Conservation (phyloP, 2,113 vertebrate species). For the Istiophorus platypterus region DNA sequence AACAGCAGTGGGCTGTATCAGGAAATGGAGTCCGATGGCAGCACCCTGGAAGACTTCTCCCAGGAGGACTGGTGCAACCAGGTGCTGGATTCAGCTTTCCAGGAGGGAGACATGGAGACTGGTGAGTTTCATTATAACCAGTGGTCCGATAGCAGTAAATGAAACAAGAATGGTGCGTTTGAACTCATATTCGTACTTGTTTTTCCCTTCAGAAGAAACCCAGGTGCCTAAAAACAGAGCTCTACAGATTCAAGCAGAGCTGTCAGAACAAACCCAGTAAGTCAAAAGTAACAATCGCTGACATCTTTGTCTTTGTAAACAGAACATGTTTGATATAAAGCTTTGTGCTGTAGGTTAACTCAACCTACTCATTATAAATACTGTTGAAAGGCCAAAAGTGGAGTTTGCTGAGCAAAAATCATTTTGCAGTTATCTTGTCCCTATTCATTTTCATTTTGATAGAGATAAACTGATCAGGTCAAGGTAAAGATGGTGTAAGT, state of each 20-base stretch:
- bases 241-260: slow-evolving; percentile 91
- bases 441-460: background rate
- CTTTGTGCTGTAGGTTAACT: background rate
- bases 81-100: slow-evolving; percentile 94
- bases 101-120: slow-evolving; percentile 93
- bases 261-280: slow-evolving; percentile 94
- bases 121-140: slow-evolving; percentile 82
- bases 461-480: background rate
- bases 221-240: slow-evolving; percentile 91
- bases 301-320: background rate
- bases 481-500: background rate
- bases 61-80: slow-evolving; percentile 99
- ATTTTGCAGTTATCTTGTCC: background rate
- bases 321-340: background rate
- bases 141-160: no score
- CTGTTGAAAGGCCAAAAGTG: background rate
- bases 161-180: background rate
- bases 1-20: slow-evolving; percentile 99
- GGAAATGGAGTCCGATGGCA: slow-evolving; percentile 97
- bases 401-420: background rate
- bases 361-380: background rate
- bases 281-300: slow-evolving; percentile 61
- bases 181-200: background rate
- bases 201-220: slow-evolving; percentile 88
- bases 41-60: slow-evolving; percentile 97